Conservation (phyloP, 2,888 invertebrate genomes). For the Drosophila pseudotalamancana region DNA sequence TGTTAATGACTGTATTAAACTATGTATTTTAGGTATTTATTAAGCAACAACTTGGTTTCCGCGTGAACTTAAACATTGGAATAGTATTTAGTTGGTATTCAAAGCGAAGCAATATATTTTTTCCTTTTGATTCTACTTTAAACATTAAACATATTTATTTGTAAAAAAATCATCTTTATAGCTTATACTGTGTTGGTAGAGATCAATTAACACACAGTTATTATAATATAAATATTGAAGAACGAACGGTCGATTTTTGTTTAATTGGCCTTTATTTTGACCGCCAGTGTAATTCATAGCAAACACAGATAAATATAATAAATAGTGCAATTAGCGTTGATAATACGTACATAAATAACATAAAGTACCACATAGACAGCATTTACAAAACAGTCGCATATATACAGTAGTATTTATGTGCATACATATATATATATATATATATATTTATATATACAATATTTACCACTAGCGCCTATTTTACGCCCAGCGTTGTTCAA, state of each 20-base stretch:
- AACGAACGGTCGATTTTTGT: neutral
- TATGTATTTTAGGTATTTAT: slow-evolving; percentile 17
- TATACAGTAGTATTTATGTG: slow-evolving; percentile 21
- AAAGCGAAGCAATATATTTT: slow-evolving; percentile 43
- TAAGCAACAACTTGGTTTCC: slow-evolving; percentile 25
- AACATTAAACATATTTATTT: slow-evolving; percentile 42
- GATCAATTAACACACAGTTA: neutral
- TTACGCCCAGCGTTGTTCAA: slow-evolving; percentile 76
- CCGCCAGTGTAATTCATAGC: slow-evolving; percentile 56
- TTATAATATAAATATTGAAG: neutral
- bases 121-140: slow-evolving; percentile 14
- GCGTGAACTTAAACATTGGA: slow-evolving; percentile 17
- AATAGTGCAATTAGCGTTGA: slow-evolving; percentile 73
- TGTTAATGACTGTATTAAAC: slow-evolving; percentile 21
- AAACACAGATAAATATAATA: slow-evolving; percentile 45
- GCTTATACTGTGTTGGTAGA: neutral
- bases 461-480: slow-evolving; percentile 68
- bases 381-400: slow-evolving; percentile 37
- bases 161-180: slow-evolving; percentile 25
- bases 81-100: slow-evolving; percentile 45
- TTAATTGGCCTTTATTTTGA: slow-evolving; percentile 15
- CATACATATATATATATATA: slow-evolving; percentile 3
- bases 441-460: slow-evolving; percentile 23
- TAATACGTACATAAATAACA: slow-evolving; percentile 54
- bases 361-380: slow-evolving; percentile 55